phyloP scores from a whole-genome alignment of 2,113 vertebrate species.

The Larimichthys polyactis region DNA sequence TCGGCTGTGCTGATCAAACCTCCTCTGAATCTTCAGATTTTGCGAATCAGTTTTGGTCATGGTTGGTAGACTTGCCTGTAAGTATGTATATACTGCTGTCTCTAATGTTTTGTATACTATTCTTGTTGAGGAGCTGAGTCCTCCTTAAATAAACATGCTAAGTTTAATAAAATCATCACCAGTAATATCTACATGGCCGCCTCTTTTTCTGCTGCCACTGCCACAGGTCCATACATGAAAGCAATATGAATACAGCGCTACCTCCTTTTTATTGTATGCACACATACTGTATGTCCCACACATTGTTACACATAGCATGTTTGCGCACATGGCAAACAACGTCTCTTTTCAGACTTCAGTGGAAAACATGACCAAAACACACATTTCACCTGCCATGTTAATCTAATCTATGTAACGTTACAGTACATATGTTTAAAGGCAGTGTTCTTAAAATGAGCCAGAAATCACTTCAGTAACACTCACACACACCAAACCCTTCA shows the following conservation, averaged over 20 bases:
- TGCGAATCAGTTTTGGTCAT: not conserved
- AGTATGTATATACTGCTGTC: slow-evolving; percentile 38
- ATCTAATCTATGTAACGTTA: no score
- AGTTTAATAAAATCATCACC: not conserved
- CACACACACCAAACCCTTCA: no score
- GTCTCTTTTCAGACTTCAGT: no score
- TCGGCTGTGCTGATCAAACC: not conserved
- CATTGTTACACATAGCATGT: no score
- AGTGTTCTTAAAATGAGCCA: no score
- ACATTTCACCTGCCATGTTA: no score
- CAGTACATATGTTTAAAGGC: no score
- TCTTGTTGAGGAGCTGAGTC: not conserved
- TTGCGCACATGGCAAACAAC: no score
- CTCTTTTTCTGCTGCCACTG: not conserved
- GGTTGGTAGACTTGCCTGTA: slow-evolving; percentile 13
- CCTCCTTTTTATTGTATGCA: not conserved
- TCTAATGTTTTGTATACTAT: not conserved
- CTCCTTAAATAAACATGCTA: not conserved
- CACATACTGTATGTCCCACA: no score
- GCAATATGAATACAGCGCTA: not conserved
- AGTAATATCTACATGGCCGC: not conserved
- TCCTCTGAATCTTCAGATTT: not conserved
- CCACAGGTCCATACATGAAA: not conserved
- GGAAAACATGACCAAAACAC: no score
- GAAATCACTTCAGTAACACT: no score